These are phyloP conservation scores for Lepus americanus DNA, from an alignment of 2,113 vertebrate species.

Conservation along the genomic window DNA sequence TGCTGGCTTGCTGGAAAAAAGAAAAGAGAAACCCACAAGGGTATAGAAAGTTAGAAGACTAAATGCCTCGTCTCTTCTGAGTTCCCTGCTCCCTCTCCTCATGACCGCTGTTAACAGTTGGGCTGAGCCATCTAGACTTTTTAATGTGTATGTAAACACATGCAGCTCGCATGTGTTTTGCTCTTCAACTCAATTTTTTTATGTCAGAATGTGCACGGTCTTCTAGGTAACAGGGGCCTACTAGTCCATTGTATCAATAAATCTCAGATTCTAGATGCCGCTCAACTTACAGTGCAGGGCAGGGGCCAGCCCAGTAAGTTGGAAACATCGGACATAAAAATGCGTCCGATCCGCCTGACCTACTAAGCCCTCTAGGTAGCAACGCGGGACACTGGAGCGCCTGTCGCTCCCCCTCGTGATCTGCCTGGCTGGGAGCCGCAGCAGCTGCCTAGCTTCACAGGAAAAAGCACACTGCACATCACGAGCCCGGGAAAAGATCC, in stretches of 20 bases:
- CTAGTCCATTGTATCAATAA: background rate
- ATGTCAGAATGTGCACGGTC: background rate
- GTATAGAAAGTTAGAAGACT: constrained; percentile 31
- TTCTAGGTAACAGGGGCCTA: background rate
- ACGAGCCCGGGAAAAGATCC: no score
- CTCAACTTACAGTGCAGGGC: background rate
- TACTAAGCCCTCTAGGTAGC: background rate
- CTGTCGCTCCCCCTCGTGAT: background rate
- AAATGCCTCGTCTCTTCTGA: background rate
- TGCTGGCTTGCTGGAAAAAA: constrained; percentile 12
- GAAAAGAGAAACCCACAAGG: constrained; percentile 20
- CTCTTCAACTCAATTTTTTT: constrained; percentile 17
- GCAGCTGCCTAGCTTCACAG: no score
- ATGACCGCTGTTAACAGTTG: background rate
- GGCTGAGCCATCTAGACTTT: background rate
- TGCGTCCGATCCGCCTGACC: background rate
- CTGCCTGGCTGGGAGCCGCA: background rate
- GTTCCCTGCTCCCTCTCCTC: background rate
- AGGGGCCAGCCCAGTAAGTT: background rate
- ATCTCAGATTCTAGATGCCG: background rate
- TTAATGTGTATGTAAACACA: background rate
- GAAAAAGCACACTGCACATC: no score
- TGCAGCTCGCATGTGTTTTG: background rate
- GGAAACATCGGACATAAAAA: background rate
- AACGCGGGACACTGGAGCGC: no score